These are phyloP conservation scores for Drosophila kurseongensis DNA, from an alignment of 1,140 invertebrate species.

Conservation along the genomic window DNA sequence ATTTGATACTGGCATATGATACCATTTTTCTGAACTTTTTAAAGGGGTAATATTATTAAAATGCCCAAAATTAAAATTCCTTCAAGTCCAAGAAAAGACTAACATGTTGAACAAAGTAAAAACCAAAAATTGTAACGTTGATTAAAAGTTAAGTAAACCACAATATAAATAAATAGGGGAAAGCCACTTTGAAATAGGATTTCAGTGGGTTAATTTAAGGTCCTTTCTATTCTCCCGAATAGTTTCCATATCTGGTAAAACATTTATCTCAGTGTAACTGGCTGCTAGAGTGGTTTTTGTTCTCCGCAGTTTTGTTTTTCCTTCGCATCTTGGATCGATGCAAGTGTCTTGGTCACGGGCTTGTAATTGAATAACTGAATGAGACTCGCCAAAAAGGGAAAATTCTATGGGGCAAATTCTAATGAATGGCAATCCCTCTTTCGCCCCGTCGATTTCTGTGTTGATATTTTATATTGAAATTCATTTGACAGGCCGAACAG, in stretches of 20 bases:
- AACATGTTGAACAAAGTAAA: no score
- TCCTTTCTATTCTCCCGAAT: no score
- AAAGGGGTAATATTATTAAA: no score
- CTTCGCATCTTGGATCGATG: constrained; percentile 6
- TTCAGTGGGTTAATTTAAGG: no score
- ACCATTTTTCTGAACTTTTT: no score
- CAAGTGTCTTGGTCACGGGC: constrained; percentile 31
- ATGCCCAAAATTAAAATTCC: no score
- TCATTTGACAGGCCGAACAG: constrained; percentile 42
- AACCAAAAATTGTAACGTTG: no score
- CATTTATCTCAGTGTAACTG: constrained; percentile 5
- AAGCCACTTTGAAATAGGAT: no score
- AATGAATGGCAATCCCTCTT: constrained; percentile 7
- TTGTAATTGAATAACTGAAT: constrained; percentile 51
- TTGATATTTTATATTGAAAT: constrained; percentile 38
- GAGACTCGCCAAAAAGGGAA: not conserved
- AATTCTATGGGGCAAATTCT: constrained; percentile 7
- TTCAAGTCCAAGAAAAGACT: no score
- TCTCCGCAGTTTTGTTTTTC: constrained; percentile 16
- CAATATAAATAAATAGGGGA: no score
- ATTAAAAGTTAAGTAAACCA: no score
- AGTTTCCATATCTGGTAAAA: not conserved
- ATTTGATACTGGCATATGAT: no score
- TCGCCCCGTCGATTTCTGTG: constrained; percentile 13
- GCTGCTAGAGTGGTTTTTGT: constrained; percentile 6